These are phyloP conservation scores for Sialia sialis DNA, from an alignment of 2,113 vertebrate genomes.

Conservation along the genomic window DNA sequence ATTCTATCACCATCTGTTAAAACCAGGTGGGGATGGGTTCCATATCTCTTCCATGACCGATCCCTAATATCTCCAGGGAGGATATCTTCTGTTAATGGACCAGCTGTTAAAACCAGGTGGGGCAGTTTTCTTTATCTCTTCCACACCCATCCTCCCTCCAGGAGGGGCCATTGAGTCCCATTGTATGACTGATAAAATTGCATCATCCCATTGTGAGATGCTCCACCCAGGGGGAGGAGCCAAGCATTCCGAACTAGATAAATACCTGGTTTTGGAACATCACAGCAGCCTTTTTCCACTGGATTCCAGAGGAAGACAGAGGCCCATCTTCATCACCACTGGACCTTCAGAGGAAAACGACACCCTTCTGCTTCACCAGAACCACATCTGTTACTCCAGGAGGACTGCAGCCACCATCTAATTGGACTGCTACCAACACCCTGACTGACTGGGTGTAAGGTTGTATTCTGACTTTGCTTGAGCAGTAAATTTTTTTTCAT, in stretches of 20 bases:
- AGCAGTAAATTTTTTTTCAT: too few species aligned
- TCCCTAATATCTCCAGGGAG: too few species aligned
- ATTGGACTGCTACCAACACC: neutral
- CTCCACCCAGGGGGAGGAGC: too few species aligned
- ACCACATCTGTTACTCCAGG: too few species aligned
- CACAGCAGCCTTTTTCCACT: too few species aligned
- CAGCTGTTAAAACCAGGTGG: too few species aligned
- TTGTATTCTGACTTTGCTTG: neutral
- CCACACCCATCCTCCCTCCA: neutral
- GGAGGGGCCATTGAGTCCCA: too few species aligned
- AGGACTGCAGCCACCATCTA: neutral
- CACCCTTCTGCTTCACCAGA: neutral
- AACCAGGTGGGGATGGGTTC: neutral
- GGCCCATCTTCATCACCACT: neutral
- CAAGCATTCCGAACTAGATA: too few species aligned
- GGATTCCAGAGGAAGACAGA: neutral
- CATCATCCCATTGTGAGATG: too few species aligned
- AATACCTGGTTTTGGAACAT: too few species aligned
- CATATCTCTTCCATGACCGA: neutral
- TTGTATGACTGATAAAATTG: too few species aligned
- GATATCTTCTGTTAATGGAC: too few species aligned
- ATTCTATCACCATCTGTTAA: neutral
- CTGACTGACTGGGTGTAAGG: neutral
- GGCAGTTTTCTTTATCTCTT: neutral
- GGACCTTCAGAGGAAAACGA: neutral